Evolutionary conservation across 2,888 invertebrate genomes (phyloP), one percentile per base, ranked within the genome.

Genomic region (Aleiodes leptofemur): DNA sequence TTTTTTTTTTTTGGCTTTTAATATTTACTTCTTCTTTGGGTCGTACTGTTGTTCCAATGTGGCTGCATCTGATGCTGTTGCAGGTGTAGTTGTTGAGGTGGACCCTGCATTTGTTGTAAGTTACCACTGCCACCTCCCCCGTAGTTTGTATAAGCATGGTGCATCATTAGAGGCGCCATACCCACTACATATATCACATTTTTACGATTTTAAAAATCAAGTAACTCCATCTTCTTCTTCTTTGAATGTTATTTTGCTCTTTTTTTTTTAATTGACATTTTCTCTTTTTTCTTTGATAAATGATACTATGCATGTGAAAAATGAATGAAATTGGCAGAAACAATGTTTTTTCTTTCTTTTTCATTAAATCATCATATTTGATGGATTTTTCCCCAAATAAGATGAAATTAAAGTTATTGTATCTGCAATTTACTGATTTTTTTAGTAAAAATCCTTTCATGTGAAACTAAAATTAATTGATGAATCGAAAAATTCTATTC

Each of bases 131-230:
- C 90, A 89, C 90, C 90, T 91, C 91, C 90, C 89, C 91, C 91
- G 90, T 91, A 91, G 91, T 91, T 91, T 90, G 91, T 90, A 91
- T 90, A 92, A 91, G 91, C 90, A 89, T 90, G 91, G 90, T 90
- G 91, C 91, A 91, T 90, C 90, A 90, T 89, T 89, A 90, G 85
- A 88, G 89, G 89, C 88, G 89, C 88, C 89, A 90, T 90, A 89
- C 90, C 87, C 90, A 90, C 90, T 91, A 90, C 87, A 85, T 79
- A 77, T 86, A 83, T 84, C 82, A 86, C 80, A 86, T 80, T 79
- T 80, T 80, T 78, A 77, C 76, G 77, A 79, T 81, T 78, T 79
- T 74, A 78, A 74, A 23, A 78, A 78, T 75, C 59, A 57, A 51
- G 68, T 73, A 14, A 72, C 64, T 57, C 29, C 29, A 61, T 73